These are phyloP conservation scores for Aphaenogaster rudis DNA, from an alignment of 1,140 invertebrate species.

Conservation along the genomic window DNA sequence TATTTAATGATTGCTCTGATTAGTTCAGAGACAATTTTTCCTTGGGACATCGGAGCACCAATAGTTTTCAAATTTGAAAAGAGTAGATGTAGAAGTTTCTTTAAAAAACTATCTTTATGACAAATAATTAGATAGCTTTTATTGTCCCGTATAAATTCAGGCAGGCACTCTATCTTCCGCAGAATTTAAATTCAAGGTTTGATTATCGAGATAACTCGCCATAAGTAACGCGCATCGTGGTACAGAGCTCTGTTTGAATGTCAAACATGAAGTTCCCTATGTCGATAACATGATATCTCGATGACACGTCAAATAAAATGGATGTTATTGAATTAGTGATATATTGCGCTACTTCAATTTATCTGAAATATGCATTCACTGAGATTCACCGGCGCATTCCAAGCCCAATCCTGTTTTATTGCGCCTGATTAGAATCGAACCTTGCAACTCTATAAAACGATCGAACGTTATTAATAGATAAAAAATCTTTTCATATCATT, in stretches of 20 bases:
- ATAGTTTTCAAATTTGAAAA: neutral
- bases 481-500: neutral
- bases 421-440: neutral
- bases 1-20: no score
- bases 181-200: neutral
- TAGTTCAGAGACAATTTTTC: no score
- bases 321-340: slow-evolving; percentile 24
- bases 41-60: neutral
- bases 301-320: slow-evolving; percentile 39
- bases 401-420: neutral
- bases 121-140: neutral
- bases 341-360: slow-evolving; percentile 17
- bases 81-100: neutral
- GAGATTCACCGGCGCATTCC: neutral
- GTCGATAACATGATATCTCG: slow-evolving; percentile 32
- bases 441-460: neutral
- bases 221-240: neutral
- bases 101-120: neutral
- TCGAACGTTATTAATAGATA: neutral
- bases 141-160: neutral
- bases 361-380: slow-evolving; percentile 9
- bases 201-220: neutral
- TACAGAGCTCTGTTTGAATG: neutral
- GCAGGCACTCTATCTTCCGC: neutral
- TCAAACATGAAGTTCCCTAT: slow-evolving; percentile 9